Conservation (phyloP, 2,113 vertebrate species). For the Phrynosoma platyrhinos region DNA sequence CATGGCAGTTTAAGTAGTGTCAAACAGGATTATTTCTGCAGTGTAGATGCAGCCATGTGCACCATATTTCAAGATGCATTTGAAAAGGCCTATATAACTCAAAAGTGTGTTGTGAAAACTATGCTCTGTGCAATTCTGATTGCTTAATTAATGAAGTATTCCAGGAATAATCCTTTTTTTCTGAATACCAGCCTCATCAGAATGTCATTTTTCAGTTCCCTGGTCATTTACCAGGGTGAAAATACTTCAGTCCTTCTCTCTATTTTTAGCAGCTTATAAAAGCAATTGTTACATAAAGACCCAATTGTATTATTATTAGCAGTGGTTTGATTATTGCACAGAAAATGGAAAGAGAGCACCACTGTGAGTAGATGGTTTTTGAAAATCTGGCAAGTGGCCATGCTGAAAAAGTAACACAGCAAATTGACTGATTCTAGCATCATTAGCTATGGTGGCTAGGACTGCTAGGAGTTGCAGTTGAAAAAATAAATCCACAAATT, state of each 20-base stretch:
- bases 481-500: too few species aligned
- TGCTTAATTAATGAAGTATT: slow-evolving; percentile 26
- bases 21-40: too few species aligned
- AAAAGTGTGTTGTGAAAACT: not conserved
- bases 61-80: slow-evolving; percentile 19
- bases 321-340: too few species aligned
- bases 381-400: too few species aligned
- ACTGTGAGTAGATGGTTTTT: too few species aligned
- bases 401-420: too few species aligned
- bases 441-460: too few species aligned
- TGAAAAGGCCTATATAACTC: not conserved
- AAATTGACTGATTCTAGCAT: too few species aligned
- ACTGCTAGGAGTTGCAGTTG: too few species aligned
- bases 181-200: not conserved
- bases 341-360: too few species aligned
- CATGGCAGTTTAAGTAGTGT: too few species aligned
- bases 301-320: not conserved
- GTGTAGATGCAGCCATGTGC: not conserved
- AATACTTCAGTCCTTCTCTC: not conserved
- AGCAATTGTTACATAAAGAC: not conserved
- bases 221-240: not conserved
- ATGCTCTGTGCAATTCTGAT: not conserved
- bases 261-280: not conserved
- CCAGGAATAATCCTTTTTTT: not conserved
- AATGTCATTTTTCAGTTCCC: not conserved